Conservation (phyloP, 2,113 vertebrate genomes). For the Megatriorchis doriae region DNA sequence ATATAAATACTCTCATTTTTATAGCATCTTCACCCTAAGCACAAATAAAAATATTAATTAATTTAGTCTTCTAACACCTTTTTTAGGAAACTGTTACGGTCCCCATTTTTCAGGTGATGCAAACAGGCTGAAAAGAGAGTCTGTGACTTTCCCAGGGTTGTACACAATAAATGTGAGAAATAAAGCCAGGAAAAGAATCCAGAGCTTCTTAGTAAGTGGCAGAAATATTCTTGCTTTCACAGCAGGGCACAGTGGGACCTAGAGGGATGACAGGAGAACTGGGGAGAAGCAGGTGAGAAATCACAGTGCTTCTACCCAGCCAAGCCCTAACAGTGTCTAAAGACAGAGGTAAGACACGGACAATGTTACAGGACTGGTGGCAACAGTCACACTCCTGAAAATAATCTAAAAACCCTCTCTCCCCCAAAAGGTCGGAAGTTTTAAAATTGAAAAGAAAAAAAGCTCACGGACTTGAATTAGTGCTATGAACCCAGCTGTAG, state of each 20-base stretch:
- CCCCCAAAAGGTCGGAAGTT: rapidly evolving
- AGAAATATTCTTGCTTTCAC: neutral
- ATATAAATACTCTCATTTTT: neutral
- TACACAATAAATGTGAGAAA: neutral
- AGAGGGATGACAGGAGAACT: neutral
- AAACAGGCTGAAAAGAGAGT: neutral
- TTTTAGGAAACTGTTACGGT: neutral
- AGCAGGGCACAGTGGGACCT: neutral
- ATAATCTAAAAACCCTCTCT: neutral
- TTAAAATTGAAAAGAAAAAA: neutral
- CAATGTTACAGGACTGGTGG: neutral
- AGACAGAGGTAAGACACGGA: neutral
- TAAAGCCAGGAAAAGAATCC: neutral
- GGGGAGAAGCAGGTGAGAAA: neutral
- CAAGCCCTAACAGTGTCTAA: neutral
- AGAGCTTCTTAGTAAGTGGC: neutral
- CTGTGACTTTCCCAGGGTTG: neutral
- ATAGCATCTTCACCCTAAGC: neutral
- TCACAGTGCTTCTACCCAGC: neutral
- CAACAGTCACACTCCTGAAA: neutral
- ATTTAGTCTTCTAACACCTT: neutral
- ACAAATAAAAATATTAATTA: neutral
- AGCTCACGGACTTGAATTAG: neutral
- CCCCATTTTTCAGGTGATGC: neutral
- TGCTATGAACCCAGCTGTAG: neutral